These are phyloP conservation scores for Ophion slaviceki DNA, from an alignment of 2,888 invertebrate species.

Conservation along the genomic window DNA sequence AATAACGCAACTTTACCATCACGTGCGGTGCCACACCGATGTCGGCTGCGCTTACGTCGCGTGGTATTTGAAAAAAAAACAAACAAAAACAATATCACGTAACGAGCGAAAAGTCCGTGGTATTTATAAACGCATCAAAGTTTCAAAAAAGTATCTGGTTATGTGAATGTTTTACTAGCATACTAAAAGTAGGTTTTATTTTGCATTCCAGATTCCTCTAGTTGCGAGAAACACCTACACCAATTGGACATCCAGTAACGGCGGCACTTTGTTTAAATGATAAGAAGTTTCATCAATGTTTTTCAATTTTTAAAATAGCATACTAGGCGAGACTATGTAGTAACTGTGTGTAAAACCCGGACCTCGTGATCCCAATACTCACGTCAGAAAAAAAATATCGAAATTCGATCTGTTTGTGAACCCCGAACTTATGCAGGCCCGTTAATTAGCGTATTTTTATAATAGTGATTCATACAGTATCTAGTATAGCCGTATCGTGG, in stretches of 20 bases:
- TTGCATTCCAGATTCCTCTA: background rate
- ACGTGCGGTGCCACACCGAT: background rate
- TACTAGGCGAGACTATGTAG: too few relatives aligned
- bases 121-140: background rate
- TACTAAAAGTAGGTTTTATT: background rate
- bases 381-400: too few relatives aligned
- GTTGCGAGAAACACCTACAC: background rate
- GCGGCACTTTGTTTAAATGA: background rate
- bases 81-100: background rate
- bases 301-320: background rate
- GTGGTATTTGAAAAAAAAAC: background rate
- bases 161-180: too few relatives aligned
- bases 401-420: too few relatives aligned
- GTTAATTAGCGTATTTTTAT: too few relatives aligned
- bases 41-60: background rate
- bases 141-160: background rate
- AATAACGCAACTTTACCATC: background rate
- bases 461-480: too few relatives aligned
- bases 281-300: background rate
- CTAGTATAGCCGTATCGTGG: too few relatives aligned
- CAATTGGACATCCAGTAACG: background rate
- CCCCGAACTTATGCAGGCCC: too few relatives aligned
- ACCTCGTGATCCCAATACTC: too few relatives aligned
- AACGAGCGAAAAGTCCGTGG: background rate
- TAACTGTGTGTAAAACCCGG: too few relatives aligned